These are phyloP conservation scores for Tenebrosternarchus preto DNA, from an alignment of 2,113 vertebrate genomes.

Conservation along the genomic window DNA sequence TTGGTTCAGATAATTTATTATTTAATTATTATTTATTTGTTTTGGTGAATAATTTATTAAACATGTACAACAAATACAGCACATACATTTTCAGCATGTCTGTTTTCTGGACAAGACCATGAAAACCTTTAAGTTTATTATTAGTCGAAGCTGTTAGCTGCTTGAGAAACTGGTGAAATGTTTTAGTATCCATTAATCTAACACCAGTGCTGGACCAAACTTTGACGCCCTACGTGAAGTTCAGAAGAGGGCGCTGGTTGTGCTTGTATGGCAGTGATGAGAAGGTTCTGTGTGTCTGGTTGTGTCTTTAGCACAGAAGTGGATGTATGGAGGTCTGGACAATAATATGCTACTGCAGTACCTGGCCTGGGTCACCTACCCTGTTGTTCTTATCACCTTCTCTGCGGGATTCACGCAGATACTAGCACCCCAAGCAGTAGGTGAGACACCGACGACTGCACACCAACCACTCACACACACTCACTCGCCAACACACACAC, in stretches of 20 bases:
- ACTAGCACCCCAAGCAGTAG: slow-evolving; percentile 93
- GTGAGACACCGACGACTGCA: slow-evolving; percentile 69
- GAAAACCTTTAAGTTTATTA: too few species aligned
- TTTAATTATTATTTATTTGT: too few species aligned
- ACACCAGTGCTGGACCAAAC: too few species aligned
- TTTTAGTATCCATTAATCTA: too few species aligned
- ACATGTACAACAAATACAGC: too few species aligned
- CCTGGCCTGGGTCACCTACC: slow-evolving; percentile 97
- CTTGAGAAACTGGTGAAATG: too few species aligned
- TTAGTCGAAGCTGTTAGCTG: too few species aligned
- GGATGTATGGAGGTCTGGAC: slow-evolving; percentile 94
- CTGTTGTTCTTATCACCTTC: slow-evolving; percentile 97
- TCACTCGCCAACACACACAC: slow-evolving; percentile 40
- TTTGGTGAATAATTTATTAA: too few species aligned
- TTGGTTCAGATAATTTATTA: too few species aligned
- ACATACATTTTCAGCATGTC: too few species aligned
- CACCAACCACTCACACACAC: slow-evolving; percentile 12
- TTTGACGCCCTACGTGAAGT: too few species aligned
- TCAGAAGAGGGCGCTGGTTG: background rate
- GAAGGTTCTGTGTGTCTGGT: slow-evolving; percentile 42
- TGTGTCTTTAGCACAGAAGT: slow-evolving; percentile 90
- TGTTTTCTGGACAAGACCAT: too few species aligned
- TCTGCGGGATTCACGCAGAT: slow-evolving; percentile 98
- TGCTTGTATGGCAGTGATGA: slow-evolving; percentile 28
- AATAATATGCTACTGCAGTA: slow-evolving; percentile 93